A percentile compares a stretch with the other conserved stretches of the same genome.
phyloP scores from a whole-genome alignment of 1,140 invertebrate species.

The Lepidotrigona ventralis region DNA sequence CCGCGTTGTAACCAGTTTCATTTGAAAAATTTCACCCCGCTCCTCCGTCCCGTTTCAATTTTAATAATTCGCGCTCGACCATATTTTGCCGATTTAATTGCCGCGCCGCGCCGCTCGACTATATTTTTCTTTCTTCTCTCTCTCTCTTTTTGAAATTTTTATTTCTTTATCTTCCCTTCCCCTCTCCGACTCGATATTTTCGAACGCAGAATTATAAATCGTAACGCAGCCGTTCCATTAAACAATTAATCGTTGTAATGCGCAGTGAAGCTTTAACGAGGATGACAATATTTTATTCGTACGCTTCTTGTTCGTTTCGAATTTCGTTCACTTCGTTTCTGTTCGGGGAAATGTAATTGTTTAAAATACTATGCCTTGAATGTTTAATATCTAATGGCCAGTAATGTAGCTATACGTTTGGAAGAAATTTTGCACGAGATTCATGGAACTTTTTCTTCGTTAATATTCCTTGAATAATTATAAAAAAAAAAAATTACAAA shows the following conservation, averaged over 20 bases:
- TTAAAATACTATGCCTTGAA: neutral
- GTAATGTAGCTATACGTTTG: too few species aligned
- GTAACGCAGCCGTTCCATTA: neutral
- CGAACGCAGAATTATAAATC: neutral
- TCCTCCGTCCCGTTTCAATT: neutral
- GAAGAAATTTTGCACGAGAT: too few species aligned
- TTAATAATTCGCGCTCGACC: slow-evolving; percentile 12
- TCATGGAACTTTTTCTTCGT: too few species aligned
- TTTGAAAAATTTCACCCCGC: neutral
- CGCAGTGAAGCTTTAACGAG: neutral
- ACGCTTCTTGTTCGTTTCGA: neutral
- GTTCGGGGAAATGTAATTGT: neutral
- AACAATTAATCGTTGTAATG: neutral
- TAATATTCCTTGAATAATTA: too few species aligned
- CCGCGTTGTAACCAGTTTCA: neutral
- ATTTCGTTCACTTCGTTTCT: neutral
- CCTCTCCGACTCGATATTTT: neutral
- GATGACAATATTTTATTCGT: too few species aligned
- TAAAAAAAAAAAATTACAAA: too few species aligned
- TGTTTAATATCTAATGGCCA: too few species aligned
- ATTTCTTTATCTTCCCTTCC: neutral
- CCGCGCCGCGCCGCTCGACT: too few species aligned
- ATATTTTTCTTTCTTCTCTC: neutral
- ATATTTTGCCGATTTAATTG: slow-evolving; percentile 16
- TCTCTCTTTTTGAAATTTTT: neutral